Evolutionary conservation across 2,113 vertebrate genomes (phyloP), one percentile per base, ranked within the genome.

Genomic region (Aegithalos caudatus): DNA sequence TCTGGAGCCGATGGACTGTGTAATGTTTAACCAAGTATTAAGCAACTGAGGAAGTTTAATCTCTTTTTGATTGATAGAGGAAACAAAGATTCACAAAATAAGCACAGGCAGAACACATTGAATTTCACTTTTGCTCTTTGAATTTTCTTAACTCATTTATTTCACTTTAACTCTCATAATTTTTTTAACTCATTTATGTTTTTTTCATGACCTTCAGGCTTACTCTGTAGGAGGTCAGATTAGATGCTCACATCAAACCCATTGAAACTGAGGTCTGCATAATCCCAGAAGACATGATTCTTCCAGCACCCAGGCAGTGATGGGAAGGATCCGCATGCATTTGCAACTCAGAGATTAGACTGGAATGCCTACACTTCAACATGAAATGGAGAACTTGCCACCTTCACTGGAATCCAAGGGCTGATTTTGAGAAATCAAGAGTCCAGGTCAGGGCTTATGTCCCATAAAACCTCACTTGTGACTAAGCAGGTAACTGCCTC

Each of bases 1-100:
- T 72, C 53, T 37, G 37, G 33, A 88, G 27, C 72, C 24, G 11
- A 53, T 38, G 57, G 64, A 44, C 58, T 83, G 35, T 37, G 22
- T 61, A 70, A 74, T 69, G 40, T 90, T 93, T 93, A 88, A 71
- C 56, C 51, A 88, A 78, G 64, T 81, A 88, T 90, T 91, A 95
- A 74, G 50, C 53, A 74, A 85, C 50, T 56, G 31, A 74, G n/a
- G 51, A 87, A 58, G 23, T 53, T 92, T 82, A 94, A 89, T 69
- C 72, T 82, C 33, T 54, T 94, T 94, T 90, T 82, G 65, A 94
- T 48, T 95, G 64, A 77, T 28, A 90, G 31, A 73, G 22, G 44
- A 86, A 58, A 27, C 17, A 73, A 76, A 90, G 33, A 87, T 40
- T 48, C 42, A 91, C 58, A 72, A 91, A 82, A 92, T 37, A 87